phyloP scores from a whole-genome alignment of 2,113 vertebrate species.

The Corythornis vintsioides region DNA sequence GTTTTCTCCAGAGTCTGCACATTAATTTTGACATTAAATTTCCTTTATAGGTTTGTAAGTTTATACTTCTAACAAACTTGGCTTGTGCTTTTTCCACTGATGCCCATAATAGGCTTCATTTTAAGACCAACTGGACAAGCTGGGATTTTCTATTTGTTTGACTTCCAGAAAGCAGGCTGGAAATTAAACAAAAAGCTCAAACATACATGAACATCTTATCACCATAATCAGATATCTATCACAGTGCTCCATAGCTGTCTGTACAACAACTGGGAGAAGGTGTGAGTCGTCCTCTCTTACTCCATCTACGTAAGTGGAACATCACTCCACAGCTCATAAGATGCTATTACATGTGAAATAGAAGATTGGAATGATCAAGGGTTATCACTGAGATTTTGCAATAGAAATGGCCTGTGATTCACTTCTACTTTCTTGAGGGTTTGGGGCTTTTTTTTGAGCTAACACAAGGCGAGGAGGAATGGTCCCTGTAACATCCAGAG shows the following conservation, averaged over 20 bases:
- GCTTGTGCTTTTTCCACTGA: neutral
- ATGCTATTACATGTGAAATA: neutral
- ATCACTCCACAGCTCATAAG: constrained; percentile 56
- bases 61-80: neutral
- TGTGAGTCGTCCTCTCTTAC: constrained; percentile 42
- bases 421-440: constrained; percentile 31
- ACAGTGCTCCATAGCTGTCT: neutral
- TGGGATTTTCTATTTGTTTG: neutral
- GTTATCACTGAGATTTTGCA: neutral
- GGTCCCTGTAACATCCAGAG: neutral
- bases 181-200: constrained; percentile 7
- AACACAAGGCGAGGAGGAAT: neutral
- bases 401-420: constrained; percentile 37
- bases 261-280: neutral
- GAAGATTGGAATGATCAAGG: neutral
- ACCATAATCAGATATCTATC: constrained; percentile 35
- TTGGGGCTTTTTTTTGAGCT: constrained; percentile 6
- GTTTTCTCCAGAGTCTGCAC: constrained; percentile 1
- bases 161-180: neutral
- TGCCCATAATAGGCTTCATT: neutral
- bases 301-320: neutral
- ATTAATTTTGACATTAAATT: constrained; percentile 16
- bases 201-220: neutral
- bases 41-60: neutral
- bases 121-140: neutral